Evolutionary conservation across 2,113 vertebrate species (phyloP), one percentile per base, ranked within the genome.

Genomic region (Ramphastos sulfuratus): DNA sequence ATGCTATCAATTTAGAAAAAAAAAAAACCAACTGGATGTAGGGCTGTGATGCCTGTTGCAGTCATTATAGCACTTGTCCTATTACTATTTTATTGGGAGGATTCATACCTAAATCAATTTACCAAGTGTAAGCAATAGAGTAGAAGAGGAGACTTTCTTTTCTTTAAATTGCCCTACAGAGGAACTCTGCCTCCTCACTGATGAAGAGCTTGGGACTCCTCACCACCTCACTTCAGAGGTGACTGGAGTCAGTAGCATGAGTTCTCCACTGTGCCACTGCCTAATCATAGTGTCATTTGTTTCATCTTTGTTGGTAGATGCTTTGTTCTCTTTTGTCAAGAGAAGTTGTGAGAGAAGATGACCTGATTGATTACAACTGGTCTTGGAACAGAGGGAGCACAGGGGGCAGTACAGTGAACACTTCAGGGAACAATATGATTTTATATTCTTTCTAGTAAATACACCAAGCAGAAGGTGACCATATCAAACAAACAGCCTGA

Each of bases 371-470:
- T 92, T 82, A 74, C 0, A 0, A 71, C 37, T 79, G 33, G 25
- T 65, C 55, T 82, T 90, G 86, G 48, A 96, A 65, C 66, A 87
- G 70, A 65, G 44, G 82, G 27, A 89, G 63, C 24, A 65, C 37
- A 60, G 63, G 55, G 72, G 37, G 59, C 79, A 85, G 39, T 59
- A 63, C 33, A 72, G 18, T 31, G 72, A 92, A 55, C 76, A 89
- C 64, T 87, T 93, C 27, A 58, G 73, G 60, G 88, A 52, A 66
- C 58, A 84, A 67, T 27, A 61, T 80, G 61, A 80, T 93, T 94
- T 92, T 55, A 83, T 91, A 95, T 58, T 95, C 25, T 30, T 89
- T 44, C 65, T 67, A 67, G 78, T 73, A 95, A 92, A 92, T 92
- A 78, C n/a, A 89, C 89, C 79, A 89, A 92, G 48, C 52, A 88